Evolutionary conservation across 92 coral and sea anemone genomes (phyloP).

Genomic region (Porites rus): DNA sequence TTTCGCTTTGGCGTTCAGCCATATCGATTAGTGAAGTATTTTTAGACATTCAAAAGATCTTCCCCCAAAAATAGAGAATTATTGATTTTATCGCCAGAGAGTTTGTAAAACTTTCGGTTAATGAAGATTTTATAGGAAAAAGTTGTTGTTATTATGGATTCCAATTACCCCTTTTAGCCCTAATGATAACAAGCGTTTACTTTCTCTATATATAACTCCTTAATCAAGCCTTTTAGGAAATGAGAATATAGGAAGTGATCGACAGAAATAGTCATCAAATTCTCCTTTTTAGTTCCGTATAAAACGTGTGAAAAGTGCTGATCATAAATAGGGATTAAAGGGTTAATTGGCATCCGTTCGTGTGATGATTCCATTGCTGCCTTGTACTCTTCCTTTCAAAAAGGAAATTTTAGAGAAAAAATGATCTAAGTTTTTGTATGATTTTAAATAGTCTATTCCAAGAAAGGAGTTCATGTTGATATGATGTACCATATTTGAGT

Average conservation of each 20-base stretch:
- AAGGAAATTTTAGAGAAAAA: slow-evolving; percentile 68
- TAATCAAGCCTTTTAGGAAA: no score
- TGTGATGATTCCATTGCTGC: slow-evolving; percentile 29
- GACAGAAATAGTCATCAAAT: no score
- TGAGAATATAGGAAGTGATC: no score
- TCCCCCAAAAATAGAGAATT: slow-evolving; percentile 16
- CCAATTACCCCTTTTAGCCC: neutral
- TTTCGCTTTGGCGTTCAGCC: slow-evolving; percentile 26
- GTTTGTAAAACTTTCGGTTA: slow-evolving; percentile 58
- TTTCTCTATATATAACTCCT: no score
- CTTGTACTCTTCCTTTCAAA: slow-evolving; percentile 83
- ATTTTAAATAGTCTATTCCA: slow-evolving; percentile 69
- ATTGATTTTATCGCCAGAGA: slow-evolving; percentile 54
- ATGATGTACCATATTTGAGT: slow-evolving; percentile 93
- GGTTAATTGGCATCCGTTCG: slow-evolving; percentile 13
- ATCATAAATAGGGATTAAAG: no score
- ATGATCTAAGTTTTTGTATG: slow-evolving; percentile 79
- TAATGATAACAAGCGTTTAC: no score
- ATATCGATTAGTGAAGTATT: slow-evolving; percentile 39
- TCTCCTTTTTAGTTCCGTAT: no score
- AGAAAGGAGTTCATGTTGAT: slow-evolving; percentile 70
- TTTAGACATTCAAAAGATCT: slow-evolving; percentile 30
- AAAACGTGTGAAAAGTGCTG: no score
- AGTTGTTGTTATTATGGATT: slow-evolving; percentile 28
- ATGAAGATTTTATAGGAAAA: slow-evolving; percentile 48